Base-by-base conservation (phyloP, 1,140 invertebrate genomes). In the Harpegnathos saltator region DNA sequence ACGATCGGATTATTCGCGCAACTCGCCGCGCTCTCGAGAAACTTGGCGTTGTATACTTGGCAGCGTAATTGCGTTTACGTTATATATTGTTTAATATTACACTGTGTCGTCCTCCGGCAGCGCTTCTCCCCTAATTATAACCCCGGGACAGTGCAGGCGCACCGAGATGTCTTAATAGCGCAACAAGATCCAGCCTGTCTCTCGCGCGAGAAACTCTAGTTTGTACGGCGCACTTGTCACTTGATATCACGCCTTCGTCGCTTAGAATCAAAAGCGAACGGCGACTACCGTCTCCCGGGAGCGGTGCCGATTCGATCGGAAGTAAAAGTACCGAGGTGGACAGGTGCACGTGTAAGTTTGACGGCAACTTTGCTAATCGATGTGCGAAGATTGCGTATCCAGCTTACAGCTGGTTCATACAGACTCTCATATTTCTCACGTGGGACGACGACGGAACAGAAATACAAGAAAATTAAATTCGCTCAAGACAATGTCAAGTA, bases 91-190 rank as follows among this genome's bases (percentile, higher is more conserved):
- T 29, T 62, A 29, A 29, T 59, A 26, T 59, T 1, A 14, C 9
- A 44, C 3, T 59, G 1, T 72, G 12, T 59, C 3, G 33, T 33
- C 44, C 44, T 56, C 5, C 33, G n/a, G 33, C 38, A 19, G 56
- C 29, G 12, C 38, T 68, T 1, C 65, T 68, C 29, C 38, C 17
- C 14, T 56, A 78, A 69, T 68, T 68, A 54, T 44, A 78, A 14
- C 15, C 7, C 65, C 26, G 26, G 1, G 48, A 54, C 15, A 4
- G 17, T 4, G 66, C 61, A 68, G 38, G 33, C 38, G 38, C n/a
- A 69, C 52, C 22, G 58, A 80, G 65, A 58, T n/a, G n/a, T 69
- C 66, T 59, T 80, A 80, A 80, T 78, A 38, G n/a, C 24, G 65
- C 33, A 78, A 69, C 50, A 26, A 69, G 75, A 68, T 26, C 48